Evolutionary conservation across 2,113 vertebrate species (phyloP), one percentile per base, ranked within the genome.

Genomic region (Hemiprocne comata): DNA sequence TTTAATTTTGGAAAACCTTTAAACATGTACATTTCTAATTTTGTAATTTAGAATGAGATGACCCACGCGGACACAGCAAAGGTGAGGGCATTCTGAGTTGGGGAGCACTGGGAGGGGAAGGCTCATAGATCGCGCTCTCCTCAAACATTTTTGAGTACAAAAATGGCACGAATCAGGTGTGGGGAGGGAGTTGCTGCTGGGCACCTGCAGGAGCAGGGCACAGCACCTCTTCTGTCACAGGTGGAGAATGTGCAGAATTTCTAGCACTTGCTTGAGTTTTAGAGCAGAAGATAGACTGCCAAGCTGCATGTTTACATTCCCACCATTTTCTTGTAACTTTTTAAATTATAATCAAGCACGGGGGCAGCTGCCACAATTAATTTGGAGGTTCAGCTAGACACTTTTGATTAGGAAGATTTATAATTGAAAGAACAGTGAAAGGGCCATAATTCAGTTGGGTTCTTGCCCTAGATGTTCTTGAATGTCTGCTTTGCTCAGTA

Each of bases 1-100:
- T 95, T 97, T 97, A 93, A 97, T 95, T 97, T 96, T 88, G 97
- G 81, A 70, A 73, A 95, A 90, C 94, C 96, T 96, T 89, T 66
- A 80, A 48, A 95, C 95, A 86, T 70, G 84, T 85, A 93, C 95
- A 86, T 93, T 96, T 96, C 95, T 94, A 91, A 96, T 89, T 88
- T 97, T 79, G 46, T 77, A 60, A 93, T 76, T 61, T 46, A 57
- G 87, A 51, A 29, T 1, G n/a, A 33, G 40, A 36, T 42, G 60
- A 46, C 79, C 78, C 5, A 7, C 46, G 55, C 28, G 9, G 72
- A 74, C 85, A 58, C 76, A 33, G n/a, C 44, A 13, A 17, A 34
- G 38, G 67, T 14, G 85, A 90, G 86, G 66, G 81, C 6, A 1
- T 36, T 61, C 50, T 4, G 10, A 71, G 31, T 18, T 28, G 2